Percentiles rank a stretch among this genome's conserved stretches.
phyloP scores from a whole-genome alignment of 2,797 vertebrate species.

The Falco berigora region DNA sequence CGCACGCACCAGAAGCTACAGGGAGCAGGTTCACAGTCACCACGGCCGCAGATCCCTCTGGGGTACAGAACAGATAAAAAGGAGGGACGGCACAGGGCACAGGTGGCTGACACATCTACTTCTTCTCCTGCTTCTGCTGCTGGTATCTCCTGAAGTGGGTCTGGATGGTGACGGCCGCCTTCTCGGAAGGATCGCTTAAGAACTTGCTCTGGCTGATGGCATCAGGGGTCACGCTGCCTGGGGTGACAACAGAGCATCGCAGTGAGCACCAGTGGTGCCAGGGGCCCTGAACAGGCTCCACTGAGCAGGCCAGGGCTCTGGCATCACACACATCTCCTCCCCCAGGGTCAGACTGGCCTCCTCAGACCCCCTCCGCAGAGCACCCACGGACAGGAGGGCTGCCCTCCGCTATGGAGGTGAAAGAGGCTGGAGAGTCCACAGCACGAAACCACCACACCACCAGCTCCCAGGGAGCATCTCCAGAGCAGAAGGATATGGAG shows the following conservation, averaged over 20 bases:
- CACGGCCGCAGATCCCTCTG: not conserved
- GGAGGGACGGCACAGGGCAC: not conserved
- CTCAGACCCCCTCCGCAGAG: rapidly evolving
- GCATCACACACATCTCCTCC: not conserved
- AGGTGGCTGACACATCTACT: not conserved
- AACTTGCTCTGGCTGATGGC: not conserved
- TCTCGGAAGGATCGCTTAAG: conserved; percentile 53
- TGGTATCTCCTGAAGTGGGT: conserved; percentile 83
- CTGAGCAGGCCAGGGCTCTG: not conserved
- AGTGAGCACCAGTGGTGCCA: not conserved
- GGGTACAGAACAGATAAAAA: not conserved
- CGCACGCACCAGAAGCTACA: not conserved
- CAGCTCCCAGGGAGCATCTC: rapidly evolving
- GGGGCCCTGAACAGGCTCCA: not conserved
- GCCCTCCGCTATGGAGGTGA: not conserved
- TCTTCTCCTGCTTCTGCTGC: conserved; percentile 78
- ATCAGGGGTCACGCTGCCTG: not conserved
- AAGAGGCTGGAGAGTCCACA: not conserved
- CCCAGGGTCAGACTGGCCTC: rapidly evolving
- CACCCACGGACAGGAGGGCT: not conserved
- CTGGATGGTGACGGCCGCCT: conserved; percentile 81
- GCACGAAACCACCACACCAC: rapidly evolving
- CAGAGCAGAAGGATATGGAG: not conserved
- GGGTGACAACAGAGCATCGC: rapidly evolving
- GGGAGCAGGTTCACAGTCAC: not conserved